phyloP scores from a whole-genome alignment of 1,140 invertebrate genomes.

The Platyscapa corneri region DNA sequence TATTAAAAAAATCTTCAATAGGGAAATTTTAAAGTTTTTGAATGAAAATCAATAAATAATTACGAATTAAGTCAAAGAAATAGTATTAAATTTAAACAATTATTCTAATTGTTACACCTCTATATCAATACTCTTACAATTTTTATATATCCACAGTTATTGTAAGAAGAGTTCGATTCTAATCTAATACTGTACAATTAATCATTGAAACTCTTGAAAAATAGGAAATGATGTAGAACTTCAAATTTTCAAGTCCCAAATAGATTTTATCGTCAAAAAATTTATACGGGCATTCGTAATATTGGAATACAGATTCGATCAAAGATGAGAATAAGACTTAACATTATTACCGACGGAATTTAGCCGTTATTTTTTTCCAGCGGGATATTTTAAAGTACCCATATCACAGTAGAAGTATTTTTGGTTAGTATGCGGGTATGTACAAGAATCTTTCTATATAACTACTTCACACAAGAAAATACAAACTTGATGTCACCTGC shows the following conservation, averaged over 20 bases:
- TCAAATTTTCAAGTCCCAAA: neutral
- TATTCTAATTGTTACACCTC: no score
- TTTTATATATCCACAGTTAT: no score
- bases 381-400: slow-evolving; percentile 34
- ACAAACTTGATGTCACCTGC: slow-evolving; percentile 25
- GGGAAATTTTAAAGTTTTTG: no score
- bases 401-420: slow-evolving; percentile 43
- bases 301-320: neutral
- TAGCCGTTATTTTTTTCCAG: neutral
- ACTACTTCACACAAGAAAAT: neutral
- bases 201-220: neutral
- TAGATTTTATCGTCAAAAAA: neutral
- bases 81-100: no score
- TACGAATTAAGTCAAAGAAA: no score
- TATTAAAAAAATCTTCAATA: no score
- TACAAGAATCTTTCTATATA: slow-evolving; percentile 13
- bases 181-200: neutral
- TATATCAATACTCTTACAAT: no score
- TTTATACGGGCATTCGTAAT: slow-evolving; percentile 12
- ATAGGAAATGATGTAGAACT: neutral
- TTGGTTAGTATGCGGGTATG: slow-evolving; percentile 2
- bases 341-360: neutral
- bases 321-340: neutral
- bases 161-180: neutral
- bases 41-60: no score